Evolutionary conservation across 2,113 vertebrate species (phyloP).

Genomic region (Pangasianodon gigas): DNA sequence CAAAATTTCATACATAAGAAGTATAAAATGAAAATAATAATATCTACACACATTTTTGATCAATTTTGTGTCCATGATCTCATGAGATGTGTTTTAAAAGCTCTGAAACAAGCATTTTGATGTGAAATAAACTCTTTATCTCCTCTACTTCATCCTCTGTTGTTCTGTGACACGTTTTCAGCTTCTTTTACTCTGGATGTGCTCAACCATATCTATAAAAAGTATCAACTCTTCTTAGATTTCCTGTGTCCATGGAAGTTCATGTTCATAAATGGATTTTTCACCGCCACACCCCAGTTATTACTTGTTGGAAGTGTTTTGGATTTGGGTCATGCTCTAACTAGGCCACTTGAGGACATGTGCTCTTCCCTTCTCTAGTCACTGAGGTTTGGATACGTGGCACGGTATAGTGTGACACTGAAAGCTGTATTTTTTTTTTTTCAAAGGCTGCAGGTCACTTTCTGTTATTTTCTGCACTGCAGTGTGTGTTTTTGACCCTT

Average conservation of each 20-base stretch:
- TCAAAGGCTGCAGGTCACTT: background rate
- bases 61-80: background rate
- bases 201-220: background rate
- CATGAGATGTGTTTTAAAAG: background rate
- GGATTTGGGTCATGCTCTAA: conserved; percentile 21
- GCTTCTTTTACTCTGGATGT: background rate
- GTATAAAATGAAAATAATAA: background rate
- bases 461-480: conserved; percentile 18
- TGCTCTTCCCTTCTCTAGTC: background rate
- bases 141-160: background rate
- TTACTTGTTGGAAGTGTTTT: conserved; percentile 4
- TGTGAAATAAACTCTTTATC: background rate
- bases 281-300: background rate
- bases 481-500: background rate
- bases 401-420: background rate
- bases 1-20: background rate
- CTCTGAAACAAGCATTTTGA: background rate
- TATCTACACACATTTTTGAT: background rate
- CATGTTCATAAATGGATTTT: conserved; percentile 3
- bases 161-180: background rate
- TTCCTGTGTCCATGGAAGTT: background rate
- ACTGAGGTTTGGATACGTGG: conserved; percentile 1
- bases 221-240: background rate
- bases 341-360: conserved; percentile 28
- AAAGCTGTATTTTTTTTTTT: background rate